phyloP scores from a whole-genome alignment of 2,888 invertebrate genomes.

The Epinotia nisella region DNA sequence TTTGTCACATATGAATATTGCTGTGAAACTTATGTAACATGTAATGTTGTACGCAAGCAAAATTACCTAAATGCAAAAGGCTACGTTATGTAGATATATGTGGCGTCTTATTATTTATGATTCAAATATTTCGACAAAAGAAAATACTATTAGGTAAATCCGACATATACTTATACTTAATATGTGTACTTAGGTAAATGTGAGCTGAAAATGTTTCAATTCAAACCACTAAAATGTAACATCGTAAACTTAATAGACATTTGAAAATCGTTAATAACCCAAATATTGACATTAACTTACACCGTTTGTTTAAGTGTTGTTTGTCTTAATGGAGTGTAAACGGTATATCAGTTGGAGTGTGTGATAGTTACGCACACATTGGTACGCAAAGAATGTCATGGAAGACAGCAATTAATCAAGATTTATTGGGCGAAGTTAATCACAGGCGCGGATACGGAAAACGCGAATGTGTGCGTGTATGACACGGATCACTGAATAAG shows the following conservation, averaged over 20 bases:
- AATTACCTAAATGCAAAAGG: no score
- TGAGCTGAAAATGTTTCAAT: no score
- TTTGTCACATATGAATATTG: no score
- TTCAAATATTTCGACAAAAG: no score
- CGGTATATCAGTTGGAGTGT: constrained; percentile 43
- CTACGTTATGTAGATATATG: no score
- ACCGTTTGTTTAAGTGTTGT: constrained; percentile 36
- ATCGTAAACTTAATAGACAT: neutral
- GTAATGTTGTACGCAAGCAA: no score
- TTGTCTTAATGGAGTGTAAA: constrained; percentile 43
- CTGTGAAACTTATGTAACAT: no score
- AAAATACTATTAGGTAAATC: no score
- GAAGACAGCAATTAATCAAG: constrained; percentile 66
- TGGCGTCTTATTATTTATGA: no score
- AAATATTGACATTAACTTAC: constrained; percentile 39
- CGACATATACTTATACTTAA: no score
- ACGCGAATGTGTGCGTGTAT: constrained; percentile 42
- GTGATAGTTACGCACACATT: constrained; percentile 49
- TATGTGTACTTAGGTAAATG: no score
- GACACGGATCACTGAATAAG: constrained; percentile 1
- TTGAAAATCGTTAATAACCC: constrained; percentile 15
- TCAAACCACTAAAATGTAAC: neutral
- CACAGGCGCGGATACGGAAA: constrained; percentile 48
- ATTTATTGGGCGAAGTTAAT: constrained; percentile 65
- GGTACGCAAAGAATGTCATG: constrained; percentile 39